Base-by-base conservation (phyloP, 2,797 vertebrate species). In the Adrianichthys oophorus region DNA sequence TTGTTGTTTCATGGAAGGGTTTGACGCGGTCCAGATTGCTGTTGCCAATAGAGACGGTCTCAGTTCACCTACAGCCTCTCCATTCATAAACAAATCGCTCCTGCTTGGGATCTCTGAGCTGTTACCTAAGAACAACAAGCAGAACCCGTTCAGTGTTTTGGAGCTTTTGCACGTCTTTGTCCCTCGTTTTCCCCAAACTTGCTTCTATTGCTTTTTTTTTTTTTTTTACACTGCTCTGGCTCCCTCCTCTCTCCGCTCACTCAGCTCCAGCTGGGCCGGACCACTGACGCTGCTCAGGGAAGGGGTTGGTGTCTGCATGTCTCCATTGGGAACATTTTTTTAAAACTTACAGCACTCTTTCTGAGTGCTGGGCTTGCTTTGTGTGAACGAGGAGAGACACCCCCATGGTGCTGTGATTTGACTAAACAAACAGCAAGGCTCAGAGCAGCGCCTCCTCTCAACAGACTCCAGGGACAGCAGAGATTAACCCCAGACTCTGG, bases 341-440 rank as follows among this genome's bases (percentile, higher is more conserved):
- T 64, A 19, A 57, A 67, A 68, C 58, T 64, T 70, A 26, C 56
- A 75, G 58, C 69, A 54, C 68, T 74, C 65, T 73, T 63, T 78
- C 48, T 69, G 66, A 72, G 69, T 32, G 57, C 64, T 63, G 60
- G 68, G 57, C 52, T 55, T 65, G 57, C 59, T 65, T 68, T 64
- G 69, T 69, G 72, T 86, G 80, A 65, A 77, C 76, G 84, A 79
- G 72, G 79, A 83, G 76, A 77, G 76, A 82, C 73, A 78, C 76
- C 72, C 86, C 85, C 54, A n/a, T 56, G 63, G 80, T 66, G 79
- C 80, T 85, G 82, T 85, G 79, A 86, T 90, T 85, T 91, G 88
- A 90, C 88, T 88, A 90, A 90, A 90, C 83, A 91, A 92, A 93
- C 91, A 90, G 77, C 66, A 59, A 0, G 63, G 52, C 83, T 81